Evolutionary conservation across 2,888 invertebrate genomes (phyloP), one percentile per base, ranked within the genome.

Genomic region (Lepeophtheirus nordmannii): DNA sequence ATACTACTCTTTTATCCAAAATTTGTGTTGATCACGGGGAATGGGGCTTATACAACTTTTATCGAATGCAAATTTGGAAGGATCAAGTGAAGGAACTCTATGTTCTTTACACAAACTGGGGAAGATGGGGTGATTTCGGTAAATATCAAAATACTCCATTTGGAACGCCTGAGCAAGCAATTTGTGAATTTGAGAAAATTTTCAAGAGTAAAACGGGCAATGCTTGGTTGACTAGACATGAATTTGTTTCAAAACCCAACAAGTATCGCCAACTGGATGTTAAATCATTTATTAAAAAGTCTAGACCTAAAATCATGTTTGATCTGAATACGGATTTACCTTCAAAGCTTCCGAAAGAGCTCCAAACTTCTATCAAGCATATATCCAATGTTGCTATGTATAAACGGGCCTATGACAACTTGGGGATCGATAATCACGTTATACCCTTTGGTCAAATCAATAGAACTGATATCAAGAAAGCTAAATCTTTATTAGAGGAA

Each of bases 41-140:
- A 17, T 77, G 72, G 69, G 79, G 79, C 64, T 73, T 77, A 69
- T 80, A 78, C 73, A 80, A 79, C 72, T 80, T 78, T 73, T 80
- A 80, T 71, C 77, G 78, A 69, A 76, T 80, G 75, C 79, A 80
- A 74, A 74, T 80, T 65, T 67, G 71, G 57, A 67, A 69, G 57
- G 71, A 73, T 58, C 71, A 71, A 63, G 73, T 73, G 22, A 73
- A 77, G 70, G 76, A 78, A 68, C 70, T 80, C 62, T 78, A 74
- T 70, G 71, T 79, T 56, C 69, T 80, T 67, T 79, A 80, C 72
- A 80, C 78, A 14, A 74, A 79, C 39, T 80, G 80, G 79, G 80
- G 80, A 9, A 72, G 79, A 57, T 78, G 80, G 40, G 80, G 80
- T 14, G 74, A 75, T 8, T 69, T 69, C 8, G 79, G 79, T 5